These are phyloP conservation scores for Sylvia atricapilla DNA, from an alignment of 2,113 vertebrate species.

Conservation along the genomic window DNA sequence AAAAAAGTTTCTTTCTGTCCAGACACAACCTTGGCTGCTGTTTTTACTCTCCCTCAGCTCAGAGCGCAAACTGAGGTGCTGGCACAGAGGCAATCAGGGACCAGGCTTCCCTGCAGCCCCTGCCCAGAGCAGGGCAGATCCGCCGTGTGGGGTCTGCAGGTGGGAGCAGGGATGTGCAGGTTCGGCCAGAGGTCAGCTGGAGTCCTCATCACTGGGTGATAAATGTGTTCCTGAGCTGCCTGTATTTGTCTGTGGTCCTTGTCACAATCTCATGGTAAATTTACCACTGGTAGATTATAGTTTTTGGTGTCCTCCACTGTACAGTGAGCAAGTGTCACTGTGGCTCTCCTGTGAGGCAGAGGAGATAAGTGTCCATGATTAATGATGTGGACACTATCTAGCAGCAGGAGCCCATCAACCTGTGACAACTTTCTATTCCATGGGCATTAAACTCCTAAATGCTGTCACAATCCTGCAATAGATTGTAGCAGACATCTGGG, in stretches of 20 bases:
- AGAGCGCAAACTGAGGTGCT: neutral
- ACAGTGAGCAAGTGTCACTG: constrained; percentile 13
- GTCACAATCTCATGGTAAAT: constrained; percentile 41
- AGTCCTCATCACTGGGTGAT: neutral
- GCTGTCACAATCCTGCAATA: constrained; percentile 9
- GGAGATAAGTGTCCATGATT: constrained; percentile 48
- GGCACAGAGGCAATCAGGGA: neutral
- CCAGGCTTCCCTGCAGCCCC: rapidly evolving
- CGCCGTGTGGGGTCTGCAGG: rapidly evolving
- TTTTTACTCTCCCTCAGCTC: neutral
- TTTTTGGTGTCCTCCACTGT: constrained; percentile 20
- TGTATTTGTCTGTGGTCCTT: neutral
- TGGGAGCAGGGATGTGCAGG: neutral
- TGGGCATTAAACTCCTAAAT: constrained; percentile 58
- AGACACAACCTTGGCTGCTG: neutral
- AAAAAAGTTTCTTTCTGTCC: neutral
- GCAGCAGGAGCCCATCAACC: constrained; percentile 58
- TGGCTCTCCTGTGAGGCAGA: neutral
- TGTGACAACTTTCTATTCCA: constrained; percentile 60
- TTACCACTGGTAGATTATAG: constrained; percentile 7
- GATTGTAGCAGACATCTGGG: constrained; percentile 1
- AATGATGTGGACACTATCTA: constrained; percentile 55
- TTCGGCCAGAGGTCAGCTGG: neutral
- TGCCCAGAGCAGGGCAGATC: rapidly evolving
- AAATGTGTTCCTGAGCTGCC: neutral